Percentiles rank a stretch among this genome's conserved stretches.
Evolutionary conservation across 2,888 invertebrate species (phyloP).

Genomic region (Ecliptopera silaceata): DNA sequence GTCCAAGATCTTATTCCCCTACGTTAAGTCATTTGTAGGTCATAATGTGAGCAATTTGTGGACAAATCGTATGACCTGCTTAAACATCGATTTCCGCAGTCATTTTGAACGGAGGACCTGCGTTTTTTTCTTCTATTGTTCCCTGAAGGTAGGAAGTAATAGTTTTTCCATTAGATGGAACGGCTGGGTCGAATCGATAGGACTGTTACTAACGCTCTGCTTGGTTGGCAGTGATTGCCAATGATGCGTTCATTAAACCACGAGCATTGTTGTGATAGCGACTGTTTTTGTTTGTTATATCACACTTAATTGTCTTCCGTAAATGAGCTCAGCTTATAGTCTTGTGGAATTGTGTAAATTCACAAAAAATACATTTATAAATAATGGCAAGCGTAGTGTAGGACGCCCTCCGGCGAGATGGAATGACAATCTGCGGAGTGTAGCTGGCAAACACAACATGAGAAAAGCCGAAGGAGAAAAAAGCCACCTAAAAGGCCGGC

Average conservation of each 20-base stretch:
- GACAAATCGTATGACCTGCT: conserved; percentile 55
- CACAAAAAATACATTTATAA: no score
- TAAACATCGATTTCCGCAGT: conserved; percentile 55
- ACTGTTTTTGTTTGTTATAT: not conserved
- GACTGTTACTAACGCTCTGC: conserved; percentile 8
- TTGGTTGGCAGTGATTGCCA: conserved; percentile 7
- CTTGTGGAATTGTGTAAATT: no score
- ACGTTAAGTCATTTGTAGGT: conserved; percentile 27
- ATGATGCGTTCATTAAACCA: conserved; percentile 9
- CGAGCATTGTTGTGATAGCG: not conserved
- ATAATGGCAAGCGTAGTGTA: no score
- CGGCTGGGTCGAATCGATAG: conserved; percentile 45
- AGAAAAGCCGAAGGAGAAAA: no score
- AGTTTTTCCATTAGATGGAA: conserved; percentile 59
- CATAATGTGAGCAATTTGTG: conserved; percentile 46
- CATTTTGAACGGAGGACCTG: conserved; percentile 33
- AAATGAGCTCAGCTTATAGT: no score
- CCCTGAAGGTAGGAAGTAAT: conserved; percentile 49
- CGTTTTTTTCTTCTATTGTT: conserved; percentile 48
- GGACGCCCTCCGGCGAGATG: no score
- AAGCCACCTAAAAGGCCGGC: no score
- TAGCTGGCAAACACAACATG: no score
- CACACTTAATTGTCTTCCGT: not conserved
- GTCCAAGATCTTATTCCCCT: conserved; percentile 7
- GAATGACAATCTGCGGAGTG: no score